Evolutionary conservation across 2,113 vertebrate species (phyloP).

Genomic region (Brachionichthys hirsutus): DNA sequence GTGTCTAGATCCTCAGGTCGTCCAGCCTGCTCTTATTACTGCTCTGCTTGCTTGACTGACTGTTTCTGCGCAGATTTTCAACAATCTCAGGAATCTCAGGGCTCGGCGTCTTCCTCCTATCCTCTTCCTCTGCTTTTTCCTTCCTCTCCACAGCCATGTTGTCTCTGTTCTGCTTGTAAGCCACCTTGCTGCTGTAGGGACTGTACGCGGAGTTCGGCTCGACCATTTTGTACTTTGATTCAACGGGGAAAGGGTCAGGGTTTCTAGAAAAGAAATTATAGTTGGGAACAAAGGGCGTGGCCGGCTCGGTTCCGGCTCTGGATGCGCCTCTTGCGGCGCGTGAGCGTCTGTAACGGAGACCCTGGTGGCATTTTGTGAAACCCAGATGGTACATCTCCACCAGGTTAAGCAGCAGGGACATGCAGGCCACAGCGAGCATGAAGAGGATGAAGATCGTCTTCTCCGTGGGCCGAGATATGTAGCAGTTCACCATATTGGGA

Average conservation of each 20-base stretch:
- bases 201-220: constrained; percentile 69
- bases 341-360: constrained; percentile 63
- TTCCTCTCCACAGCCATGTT: constrained; percentile 79
- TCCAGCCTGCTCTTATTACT: constrained; percentile 74
- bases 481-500: constrained; percentile 87
- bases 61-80: constrained; percentile 69
- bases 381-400: constrained; percentile 88
- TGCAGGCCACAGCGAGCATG: constrained; percentile 84
- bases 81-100: constrained; percentile 47
- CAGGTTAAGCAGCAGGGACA: constrained; percentile 87
- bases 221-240: constrained; percentile 71
- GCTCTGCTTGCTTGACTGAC: constrained; percentile 78
- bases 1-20: constrained; percentile 76
- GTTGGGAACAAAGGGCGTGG: constrained; percentile 70
- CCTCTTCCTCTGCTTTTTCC: constrained; percentile 60
- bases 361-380: constrained; percentile 80
- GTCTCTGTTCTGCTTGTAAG: constrained; percentile 81
- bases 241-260: constrained; percentile 56
- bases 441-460: constrained; percentile 90
- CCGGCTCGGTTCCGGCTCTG: constrained; percentile 56
- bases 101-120: constrained; percentile 57
- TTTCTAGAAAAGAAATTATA: constrained; percentile 74
- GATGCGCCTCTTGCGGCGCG: constrained; percentile 11
- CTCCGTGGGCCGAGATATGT: constrained; percentile 87
- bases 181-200: constrained; percentile 73